Percentiles rank a stretch among this genome's conserved stretches.
phyloP scores from a whole-genome alignment of 2,797 vertebrate genomes.

The Tachyglossus aculeatus region DNA sequence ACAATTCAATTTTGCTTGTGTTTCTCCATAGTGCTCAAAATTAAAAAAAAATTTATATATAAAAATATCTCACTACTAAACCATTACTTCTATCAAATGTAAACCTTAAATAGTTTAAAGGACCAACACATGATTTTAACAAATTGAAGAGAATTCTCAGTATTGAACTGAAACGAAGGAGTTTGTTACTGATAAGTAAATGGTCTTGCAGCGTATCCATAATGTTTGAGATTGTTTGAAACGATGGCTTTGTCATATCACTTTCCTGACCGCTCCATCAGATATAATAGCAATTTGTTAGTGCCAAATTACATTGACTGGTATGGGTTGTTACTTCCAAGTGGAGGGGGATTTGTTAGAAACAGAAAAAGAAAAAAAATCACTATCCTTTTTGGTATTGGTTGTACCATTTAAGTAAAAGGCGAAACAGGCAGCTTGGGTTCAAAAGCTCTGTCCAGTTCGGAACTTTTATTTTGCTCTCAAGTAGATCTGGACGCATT shows the following conservation, averaged over 20 bases:
- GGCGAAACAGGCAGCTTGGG: slow-evolving; percentile 61
- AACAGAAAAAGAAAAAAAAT: slow-evolving; percentile 30
- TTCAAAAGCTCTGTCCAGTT: slow-evolving; percentile 61
- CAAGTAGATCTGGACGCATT: slow-evolving; percentile 60
- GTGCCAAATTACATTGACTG: slow-evolving; percentile 46
- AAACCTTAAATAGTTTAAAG: slow-evolving; percentile 77
- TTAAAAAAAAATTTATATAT: slow-evolving; percentile 76
- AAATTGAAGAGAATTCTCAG: slow-evolving; percentile 66
- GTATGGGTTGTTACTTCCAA: slow-evolving; percentile 25
- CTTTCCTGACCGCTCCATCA: slow-evolving; percentile 48
- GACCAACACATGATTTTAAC: slow-evolving; percentile 71
- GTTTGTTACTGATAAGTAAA: slow-evolving; percentile 72
- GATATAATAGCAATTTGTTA: slow-evolving; percentile 54
- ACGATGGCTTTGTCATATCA: slow-evolving; percentile 40
- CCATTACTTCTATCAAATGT: slow-evolving; percentile 76
- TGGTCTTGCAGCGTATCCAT: slow-evolving; percentile 73
- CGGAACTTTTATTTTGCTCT: slow-evolving; percentile 58
- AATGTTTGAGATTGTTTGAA: slow-evolving; percentile 59
- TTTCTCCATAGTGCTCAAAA: slow-evolving; percentile 74
- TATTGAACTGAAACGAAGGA: slow-evolving; percentile 73
- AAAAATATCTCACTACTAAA: slow-evolving; percentile 80
- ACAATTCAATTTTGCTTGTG: slow-evolving; percentile 62
- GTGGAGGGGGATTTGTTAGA: slow-evolving; percentile 49
- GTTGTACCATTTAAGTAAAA: slow-evolving; percentile 58
- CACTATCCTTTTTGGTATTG: slow-evolving; percentile 50